Percentiles rank a stretch among this genome's conserved stretches.
These are phyloP conservation scores for Yponomeuta sedellus DNA, from an alignment of 2,888 invertebrate genomes.

Conservation along the genomic window DNA sequence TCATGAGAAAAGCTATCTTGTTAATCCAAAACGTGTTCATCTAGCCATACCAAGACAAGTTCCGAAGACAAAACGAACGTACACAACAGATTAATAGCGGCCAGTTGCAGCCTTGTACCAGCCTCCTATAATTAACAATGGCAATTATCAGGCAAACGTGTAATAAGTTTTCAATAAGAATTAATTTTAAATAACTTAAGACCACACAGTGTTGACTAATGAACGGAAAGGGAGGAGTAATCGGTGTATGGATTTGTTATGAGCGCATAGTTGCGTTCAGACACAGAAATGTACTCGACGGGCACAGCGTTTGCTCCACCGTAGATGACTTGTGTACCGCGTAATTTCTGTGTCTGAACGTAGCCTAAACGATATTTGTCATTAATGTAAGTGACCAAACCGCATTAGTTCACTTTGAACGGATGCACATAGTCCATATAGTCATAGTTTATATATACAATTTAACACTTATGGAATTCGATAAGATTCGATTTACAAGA, in stretches of 20 bases:
- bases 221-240: background rate
- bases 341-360: too few relatives aligned
- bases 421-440: background rate
- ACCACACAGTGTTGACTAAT: background rate
- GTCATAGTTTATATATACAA: background rate
- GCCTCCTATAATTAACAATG: slow-evolving; percentile 34
- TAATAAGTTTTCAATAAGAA: slow-evolving; percentile 15
- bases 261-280: background rate
- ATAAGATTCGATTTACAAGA: too few relatives aligned
- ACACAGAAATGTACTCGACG: too few relatives aligned
- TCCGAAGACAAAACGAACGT: background rate
- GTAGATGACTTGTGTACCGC: too few relatives aligned
- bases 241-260: slow-evolving; percentile 1
- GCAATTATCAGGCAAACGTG: slow-evolving; percentile 26
- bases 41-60: background rate
- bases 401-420: background rate
- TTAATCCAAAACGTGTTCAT: background rate
- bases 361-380: background rate
- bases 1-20: too few relatives aligned
- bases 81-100: background rate
- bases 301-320: background rate
- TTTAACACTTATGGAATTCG: background rate
- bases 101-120: background rate
- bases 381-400: background rate
- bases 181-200: slow-evolving; percentile 3